phyloP scores from a whole-genome alignment of 1,140 invertebrate genomes.

The Papilio xuthus region DNA sequence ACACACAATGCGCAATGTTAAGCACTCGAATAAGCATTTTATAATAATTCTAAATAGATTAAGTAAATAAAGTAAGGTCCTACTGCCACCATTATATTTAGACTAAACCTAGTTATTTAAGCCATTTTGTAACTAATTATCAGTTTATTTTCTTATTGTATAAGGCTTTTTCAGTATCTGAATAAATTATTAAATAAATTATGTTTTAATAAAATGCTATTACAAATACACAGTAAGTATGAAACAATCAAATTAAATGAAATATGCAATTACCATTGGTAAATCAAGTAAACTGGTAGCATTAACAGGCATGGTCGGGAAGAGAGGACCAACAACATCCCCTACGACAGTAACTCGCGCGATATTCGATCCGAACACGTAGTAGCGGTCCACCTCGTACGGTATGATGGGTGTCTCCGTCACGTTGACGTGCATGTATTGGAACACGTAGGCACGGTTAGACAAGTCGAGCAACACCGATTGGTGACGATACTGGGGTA shows the following conservation, averaged over 20 bases:
- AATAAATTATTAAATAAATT: no score
- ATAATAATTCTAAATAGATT: no score
- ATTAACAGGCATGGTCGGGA: conserved; percentile 95
- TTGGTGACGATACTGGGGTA: conserved; percentile 95
- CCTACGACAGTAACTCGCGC: conserved; percentile 94
- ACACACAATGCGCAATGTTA: neutral
- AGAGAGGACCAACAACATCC: conserved; percentile 97
- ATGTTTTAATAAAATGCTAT: no score
- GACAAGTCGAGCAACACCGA: conserved; percentile 95
- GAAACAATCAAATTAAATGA: neutral
- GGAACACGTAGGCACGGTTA: conserved; percentile 94
- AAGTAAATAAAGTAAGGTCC: no score
- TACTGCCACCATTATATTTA: no score
- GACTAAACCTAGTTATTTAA: no score
- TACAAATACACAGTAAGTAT: no score
- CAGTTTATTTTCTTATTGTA: no score
- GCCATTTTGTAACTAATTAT: no score
- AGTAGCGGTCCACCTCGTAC: conserved; percentile 91
- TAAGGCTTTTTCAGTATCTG: no score
- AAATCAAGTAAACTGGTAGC: conserved; percentile 90
- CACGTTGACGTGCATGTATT: conserved; percentile 97
- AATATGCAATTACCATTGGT: conserved; percentile 86
- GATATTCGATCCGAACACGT: conserved; percentile 96
- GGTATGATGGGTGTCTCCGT: conserved; percentile 95
- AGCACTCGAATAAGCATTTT: no score